Conservation (phyloP, 2,113 vertebrate genomes). For the Rhodinocichla rosea region DNA sequence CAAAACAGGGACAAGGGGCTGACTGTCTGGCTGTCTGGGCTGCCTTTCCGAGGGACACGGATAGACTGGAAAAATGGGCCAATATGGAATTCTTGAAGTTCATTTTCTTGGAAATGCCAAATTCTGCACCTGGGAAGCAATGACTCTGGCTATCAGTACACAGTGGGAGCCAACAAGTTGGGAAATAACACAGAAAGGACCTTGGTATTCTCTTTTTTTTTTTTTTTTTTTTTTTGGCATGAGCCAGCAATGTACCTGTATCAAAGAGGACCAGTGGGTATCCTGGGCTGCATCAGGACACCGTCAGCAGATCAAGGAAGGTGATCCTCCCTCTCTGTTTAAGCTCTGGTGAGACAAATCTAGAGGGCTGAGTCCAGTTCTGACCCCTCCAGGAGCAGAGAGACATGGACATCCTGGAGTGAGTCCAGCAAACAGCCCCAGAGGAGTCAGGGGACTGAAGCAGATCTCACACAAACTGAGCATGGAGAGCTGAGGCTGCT, state of each 20-base stretch:
- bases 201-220: rapidly evolving
- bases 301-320: not conserved
- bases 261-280: too few relatives aligned
- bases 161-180: rapidly evolving
- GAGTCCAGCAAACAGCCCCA: not conserved
- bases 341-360: not conserved
- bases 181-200: not conserved
- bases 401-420: not conserved
- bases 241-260: not conserved
- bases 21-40: not conserved
- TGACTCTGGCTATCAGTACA: not conserved
- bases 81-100: not conserved
- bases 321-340: not conserved
- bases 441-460: not conserved
- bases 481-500: rapidly evolving
- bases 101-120: not conserved
- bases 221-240: too few relatives aligned
- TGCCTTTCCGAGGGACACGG: not conserved
- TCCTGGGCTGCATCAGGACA: not conserved
- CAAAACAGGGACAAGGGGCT: not conserved
- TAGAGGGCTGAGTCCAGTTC: not conserved
- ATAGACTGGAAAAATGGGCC: not conserved
- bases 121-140: not conserved
- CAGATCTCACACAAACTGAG: not conserved
- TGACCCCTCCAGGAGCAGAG: not conserved